Evolutionary conservation across 2,888 invertebrate species (phyloP).

Genomic region (Coenonympha glycerion): DNA sequence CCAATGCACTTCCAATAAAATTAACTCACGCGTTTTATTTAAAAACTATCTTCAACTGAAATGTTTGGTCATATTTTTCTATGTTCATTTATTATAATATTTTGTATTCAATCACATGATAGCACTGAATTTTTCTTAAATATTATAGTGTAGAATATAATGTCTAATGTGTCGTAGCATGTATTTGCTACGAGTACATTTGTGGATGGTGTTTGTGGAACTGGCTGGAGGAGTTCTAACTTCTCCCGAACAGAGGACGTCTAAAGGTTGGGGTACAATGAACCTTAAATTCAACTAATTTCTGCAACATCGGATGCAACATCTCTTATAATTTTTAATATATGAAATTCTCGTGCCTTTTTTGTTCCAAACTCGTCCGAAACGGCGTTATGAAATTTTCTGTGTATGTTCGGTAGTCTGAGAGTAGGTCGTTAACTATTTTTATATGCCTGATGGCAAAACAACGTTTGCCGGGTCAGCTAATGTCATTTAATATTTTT

Average conservation of each 20-base stretch:
- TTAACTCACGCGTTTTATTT: neutral
- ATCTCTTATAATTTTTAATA: no score
- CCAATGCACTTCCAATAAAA: no score
- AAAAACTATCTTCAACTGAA: neutral
- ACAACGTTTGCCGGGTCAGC: no score
- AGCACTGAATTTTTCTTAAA: no score
- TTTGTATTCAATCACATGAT: neutral
- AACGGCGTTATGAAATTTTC: no score
- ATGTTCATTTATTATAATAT: neutral
- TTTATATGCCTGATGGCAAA: no score
- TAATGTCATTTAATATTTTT: no score
- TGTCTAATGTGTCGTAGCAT: neutral
- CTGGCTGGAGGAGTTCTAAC: neutral
- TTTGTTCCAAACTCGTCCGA: no score
- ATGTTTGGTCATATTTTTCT: neutral
- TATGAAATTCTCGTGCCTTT: no score
- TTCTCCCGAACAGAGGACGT: slow-evolving; percentile 9
- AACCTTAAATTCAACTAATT: neutral
- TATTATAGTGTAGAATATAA: neutral
- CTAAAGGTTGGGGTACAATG: slow-evolving; percentile 12
- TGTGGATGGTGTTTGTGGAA: slow-evolving; percentile 9
- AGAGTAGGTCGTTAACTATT: no score
- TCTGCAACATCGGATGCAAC: no score
- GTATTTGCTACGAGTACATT: slow-evolving; percentile 11
- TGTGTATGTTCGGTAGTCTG: no score